Evolutionary conservation across 1,140 invertebrate genomes (phyloP), one percentile per base, ranked within the genome.

Genomic region (Drosophila mojavensis): DNA sequence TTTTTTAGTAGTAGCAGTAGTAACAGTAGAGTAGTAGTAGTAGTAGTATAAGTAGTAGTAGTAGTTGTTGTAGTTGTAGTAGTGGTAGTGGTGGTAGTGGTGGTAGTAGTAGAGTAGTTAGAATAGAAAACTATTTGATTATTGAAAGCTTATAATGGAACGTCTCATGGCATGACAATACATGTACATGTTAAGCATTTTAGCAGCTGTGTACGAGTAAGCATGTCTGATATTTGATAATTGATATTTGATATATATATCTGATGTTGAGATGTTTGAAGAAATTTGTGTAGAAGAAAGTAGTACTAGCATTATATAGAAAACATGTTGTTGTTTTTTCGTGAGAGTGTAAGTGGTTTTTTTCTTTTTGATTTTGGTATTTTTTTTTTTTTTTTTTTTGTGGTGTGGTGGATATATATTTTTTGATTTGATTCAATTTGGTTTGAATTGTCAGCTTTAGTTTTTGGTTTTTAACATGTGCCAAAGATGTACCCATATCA

Each of bases 401-500:
- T 28, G 28, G 28, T 28, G 20, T 20, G 20, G 20, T 20, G 1
- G 20, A 20, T 20, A 20, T 20, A 20, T 20, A 20, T 20, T 1
- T 20, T 20, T 20, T 20, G 20, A 20, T 20, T 24, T 24, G 9
- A 3, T 36, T 36, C 64, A 39, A 45, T 73, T 69, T 80, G 20
- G 58, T 47, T 80, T 75, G 53, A 69, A 30, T 70, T 78, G 58
- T 83, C 63, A 82, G 73, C 77, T 79, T 83, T 82, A 79, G 72
- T 47, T 83, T 11, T 83, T 83, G 72, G 63, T 47, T 83, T 13
- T 47, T 83, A 83, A 83, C 72, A 80, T 68, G 67, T 88, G 75
- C 83, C 89, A 83, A 79, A 74, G 79, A 86, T 85, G 91, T 92
- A 92, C 92, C 92, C 92, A 92, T 92, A 92, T 92, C 85, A 91